Evolutionary conservation across 2,797 vertebrate species (phyloP).

Genomic region (Onychomys torridus): DNA sequence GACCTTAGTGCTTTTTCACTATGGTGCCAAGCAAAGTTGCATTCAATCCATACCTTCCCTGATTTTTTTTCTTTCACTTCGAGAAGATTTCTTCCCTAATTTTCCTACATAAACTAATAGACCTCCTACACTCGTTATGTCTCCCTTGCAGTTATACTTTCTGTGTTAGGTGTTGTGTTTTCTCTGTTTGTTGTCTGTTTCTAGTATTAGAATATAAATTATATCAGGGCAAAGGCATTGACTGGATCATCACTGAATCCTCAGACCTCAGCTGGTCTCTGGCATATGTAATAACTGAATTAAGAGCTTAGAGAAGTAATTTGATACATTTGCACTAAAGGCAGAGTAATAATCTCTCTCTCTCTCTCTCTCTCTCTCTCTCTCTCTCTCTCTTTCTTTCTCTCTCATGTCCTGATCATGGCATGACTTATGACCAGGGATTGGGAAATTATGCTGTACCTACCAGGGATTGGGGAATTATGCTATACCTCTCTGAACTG

Average conservation of each 20-base stretch:
- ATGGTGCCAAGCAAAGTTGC: background rate
- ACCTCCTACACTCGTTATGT: background rate
- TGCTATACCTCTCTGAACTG: background rate
- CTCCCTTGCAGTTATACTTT: background rate
- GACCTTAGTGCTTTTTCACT: background rate
- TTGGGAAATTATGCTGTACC: background rate
- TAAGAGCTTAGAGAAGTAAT: constrained; percentile 53
- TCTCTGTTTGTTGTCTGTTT: background rate
- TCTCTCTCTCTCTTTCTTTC: too few relatives aligned
- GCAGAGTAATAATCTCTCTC: constrained; percentile 46
- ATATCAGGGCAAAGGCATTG: background rate
- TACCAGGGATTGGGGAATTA: constrained; percentile 26
- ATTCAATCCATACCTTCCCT: background rate
- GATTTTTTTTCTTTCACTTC: background rate
- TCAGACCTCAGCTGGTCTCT: constrained; percentile 23
- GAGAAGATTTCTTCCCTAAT: background rate
- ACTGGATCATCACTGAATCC: background rate
- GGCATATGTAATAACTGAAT: background rate
- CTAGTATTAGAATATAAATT: constrained; percentile 6
- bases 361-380: too few relatives aligned
- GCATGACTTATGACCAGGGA: constrained; percentile 53
- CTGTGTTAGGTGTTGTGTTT: background rate
- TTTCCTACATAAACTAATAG: background rate
- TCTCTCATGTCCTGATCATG: background rate
- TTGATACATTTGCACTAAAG: constrained; percentile 60